Conservation (phyloP, 2,888 invertebrate genomes). For the Drosophila lutescens region DNA sequence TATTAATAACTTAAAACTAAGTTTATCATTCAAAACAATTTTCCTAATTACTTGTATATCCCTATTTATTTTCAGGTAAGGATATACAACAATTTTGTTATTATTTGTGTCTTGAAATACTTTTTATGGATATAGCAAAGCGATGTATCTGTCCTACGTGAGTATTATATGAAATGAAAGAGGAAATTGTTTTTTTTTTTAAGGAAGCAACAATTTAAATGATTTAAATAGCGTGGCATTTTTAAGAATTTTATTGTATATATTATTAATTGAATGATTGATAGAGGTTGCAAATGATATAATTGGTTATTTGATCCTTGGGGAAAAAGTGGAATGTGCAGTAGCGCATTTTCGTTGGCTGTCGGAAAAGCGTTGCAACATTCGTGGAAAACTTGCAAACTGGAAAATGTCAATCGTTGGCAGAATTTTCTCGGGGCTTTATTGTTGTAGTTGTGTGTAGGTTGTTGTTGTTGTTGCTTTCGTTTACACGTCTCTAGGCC, state of each 20-base stretch:
- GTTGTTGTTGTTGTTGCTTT: constrained; percentile 8
- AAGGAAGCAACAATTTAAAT: background rate
- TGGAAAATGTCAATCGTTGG: constrained; percentile 60
- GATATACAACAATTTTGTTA: constrained; percentile 31
- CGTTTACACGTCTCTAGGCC: constrained; percentile 40
- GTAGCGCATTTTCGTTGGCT: constrained; percentile 49
- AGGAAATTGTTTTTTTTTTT: background rate
- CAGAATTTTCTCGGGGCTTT: constrained; percentile 13
- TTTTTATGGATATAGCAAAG: constrained; percentile 46
- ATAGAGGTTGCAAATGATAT: background rate
- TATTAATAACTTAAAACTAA: background rate
- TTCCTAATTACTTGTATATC: background rate
- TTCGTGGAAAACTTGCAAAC: constrained; percentile 41
- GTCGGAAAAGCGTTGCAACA: constrained; percentile 3
- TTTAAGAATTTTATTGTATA: background rate
- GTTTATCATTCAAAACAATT: no score
- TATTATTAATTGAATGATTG: background rate
- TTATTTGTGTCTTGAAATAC: constrained; percentile 46
- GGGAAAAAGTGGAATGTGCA: background rate
- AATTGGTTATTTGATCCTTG: background rate
- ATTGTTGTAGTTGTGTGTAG: constrained; percentile 3
- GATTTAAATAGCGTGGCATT: background rate
- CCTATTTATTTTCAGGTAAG: constrained; percentile 49
- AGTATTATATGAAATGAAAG: constrained; percentile 24
- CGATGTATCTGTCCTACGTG: constrained; percentile 49